These are phyloP conservation scores for Morphnarchus princeps DNA, from an alignment of 2,113 vertebrate species.

Conservation along the genomic window DNA sequence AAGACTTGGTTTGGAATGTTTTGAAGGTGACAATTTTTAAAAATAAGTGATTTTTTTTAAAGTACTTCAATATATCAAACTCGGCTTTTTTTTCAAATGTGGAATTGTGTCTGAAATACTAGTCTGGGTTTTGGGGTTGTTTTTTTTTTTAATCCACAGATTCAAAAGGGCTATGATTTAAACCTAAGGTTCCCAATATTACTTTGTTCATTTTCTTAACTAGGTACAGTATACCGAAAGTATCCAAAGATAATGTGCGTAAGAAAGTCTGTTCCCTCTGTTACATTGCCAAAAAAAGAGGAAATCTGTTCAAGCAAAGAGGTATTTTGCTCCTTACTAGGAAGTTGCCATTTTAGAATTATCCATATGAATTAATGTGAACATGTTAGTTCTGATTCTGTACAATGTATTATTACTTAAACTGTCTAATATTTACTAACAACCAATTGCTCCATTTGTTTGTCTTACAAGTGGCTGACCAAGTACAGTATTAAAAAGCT, in stretches of 20 bases:
- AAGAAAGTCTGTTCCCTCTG: slow-evolving; percentile 30
- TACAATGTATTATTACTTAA: background rate
- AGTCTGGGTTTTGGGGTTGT: background rate
- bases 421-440: background rate
- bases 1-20: background rate
- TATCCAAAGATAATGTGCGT: slow-evolving; percentile 40
- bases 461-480: slow-evolving; percentile 77
- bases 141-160: background rate
- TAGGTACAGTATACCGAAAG: slow-evolving; percentile 73
- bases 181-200: background rate
- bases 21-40: background rate
- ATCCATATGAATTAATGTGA: background rate
- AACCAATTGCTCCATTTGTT: background rate
- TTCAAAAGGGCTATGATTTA: background rate
- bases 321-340: slow-evolving; percentile 57
- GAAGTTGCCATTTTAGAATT: background rate
- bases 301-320: slow-evolving; percentile 77
- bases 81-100: background rate
- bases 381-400: background rate
- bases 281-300: slow-evolving; percentile 72
- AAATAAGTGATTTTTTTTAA: background rate
- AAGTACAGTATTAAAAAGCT: slow-evolving; percentile 76
- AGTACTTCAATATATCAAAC: background rate
- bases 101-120: background rate
- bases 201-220: background rate